Evolutionary conservation across 2,888 invertebrate species (phyloP), one percentile per base, ranked within the genome.

Genomic region (Globia sparganii): DNA sequence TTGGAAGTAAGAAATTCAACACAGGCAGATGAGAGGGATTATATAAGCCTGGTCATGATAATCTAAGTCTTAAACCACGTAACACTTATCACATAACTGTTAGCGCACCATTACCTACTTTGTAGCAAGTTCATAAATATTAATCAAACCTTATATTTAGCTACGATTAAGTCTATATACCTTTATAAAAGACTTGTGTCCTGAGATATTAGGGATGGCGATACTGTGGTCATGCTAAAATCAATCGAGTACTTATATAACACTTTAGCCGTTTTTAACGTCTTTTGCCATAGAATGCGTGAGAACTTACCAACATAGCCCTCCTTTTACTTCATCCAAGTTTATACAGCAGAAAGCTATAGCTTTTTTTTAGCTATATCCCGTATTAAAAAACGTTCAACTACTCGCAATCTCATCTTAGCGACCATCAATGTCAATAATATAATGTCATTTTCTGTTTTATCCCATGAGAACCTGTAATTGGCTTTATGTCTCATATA

Each of bases 61-160:
- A 58, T 68, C n/a, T 21, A 46, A 61, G 49, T 72, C n/a, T 66
- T 71, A 69, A 59, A 77, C 77, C 65, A 78, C 80, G 37, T 61
- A 86, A 72, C 77, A 85, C 75, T 85, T 81, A 87, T 71, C 71
- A 78, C 56, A 85, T 85, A 87, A 76, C 72, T 67, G 72, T 75
- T 68, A 86, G 68, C 79, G 86, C 86, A 85, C 87, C 82, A 64
- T 77, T 75, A 66, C 46, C 79, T 86, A 66, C 46, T 81, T 86
- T 81, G 72, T 81, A 79, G 78, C 71, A 53, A 85, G 64, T 82
- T 82, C 56, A 86, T 85, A 83, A 78, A 86, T 86, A 87, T 64
- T 78, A 66, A 56, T 86, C 83, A 86, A 71, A 34, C 71, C 53
- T 34, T 81, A 62, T 46, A 28, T 49, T 68, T 31, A 78, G 21